Evolutionary conservation across 2,797 vertebrate genomes (phyloP).

Genomic region (Melopsittacus undulatus): DNA sequence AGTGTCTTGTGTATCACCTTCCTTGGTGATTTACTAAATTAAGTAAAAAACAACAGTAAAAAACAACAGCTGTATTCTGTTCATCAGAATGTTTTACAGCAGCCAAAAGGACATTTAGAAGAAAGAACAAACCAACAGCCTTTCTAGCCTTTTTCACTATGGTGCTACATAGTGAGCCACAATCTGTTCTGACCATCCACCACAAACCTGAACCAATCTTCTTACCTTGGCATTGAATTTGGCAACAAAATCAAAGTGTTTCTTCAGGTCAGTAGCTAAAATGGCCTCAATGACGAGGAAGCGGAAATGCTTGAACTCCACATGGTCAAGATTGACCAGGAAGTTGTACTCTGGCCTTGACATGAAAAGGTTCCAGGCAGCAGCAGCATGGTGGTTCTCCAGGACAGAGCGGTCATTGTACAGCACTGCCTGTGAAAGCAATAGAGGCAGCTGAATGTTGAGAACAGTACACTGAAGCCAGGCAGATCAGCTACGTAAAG

Average conservation of each 20-base stretch:
- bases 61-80: background rate
- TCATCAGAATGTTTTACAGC: background rate
- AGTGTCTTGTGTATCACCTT: background rate
- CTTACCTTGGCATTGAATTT: slow-evolving; percentile 97
- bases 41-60: background rate
- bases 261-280: slow-evolving; percentile 97
- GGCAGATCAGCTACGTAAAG: background rate
- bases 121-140: background rate
- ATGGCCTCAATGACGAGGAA: slow-evolving; percentile 99
- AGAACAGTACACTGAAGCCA: background rate
- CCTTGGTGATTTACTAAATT: background rate
- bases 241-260: slow-evolving; percentile 97
- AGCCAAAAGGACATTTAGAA: background rate
- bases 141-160: background rate
- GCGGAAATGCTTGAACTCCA: slow-evolving; percentile 98
- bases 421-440: slow-evolving; percentile 86
- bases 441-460: background rate
- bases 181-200: background rate
- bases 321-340: slow-evolving; percentile 90
- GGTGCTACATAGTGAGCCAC: background rate
- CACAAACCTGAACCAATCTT: background rate
- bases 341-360: slow-evolving; percentile 96
- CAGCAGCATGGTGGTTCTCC: slow-evolving; percentile 97
- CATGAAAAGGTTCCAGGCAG: slow-evolving; percentile 98
- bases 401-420: slow-evolving; percentile 98